These are phyloP conservation scores for Rhinatrema bivittatum DNA, from an alignment of 2,797 vertebrate genomes.

Conservation along the genomic window DNA sequence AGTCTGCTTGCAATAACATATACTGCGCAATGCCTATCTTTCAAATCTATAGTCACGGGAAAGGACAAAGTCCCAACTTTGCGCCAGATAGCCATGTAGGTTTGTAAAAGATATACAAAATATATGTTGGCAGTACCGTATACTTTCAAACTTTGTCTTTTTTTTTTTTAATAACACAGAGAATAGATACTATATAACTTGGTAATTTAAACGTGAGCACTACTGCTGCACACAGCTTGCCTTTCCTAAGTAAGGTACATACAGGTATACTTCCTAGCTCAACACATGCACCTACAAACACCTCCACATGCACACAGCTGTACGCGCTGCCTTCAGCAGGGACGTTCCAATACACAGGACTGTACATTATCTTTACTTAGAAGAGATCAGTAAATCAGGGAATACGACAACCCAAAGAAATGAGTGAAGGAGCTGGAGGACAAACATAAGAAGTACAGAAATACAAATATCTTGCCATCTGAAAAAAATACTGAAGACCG, in stretches of 20 bases:
- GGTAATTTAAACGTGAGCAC: constrained; percentile 56
- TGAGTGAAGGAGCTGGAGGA: constrained; percentile 21
- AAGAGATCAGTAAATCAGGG: constrained; percentile 33
- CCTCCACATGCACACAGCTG: constrained; percentile 59
- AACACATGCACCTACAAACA: constrained; percentile 60
- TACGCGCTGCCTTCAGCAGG: constrained; percentile 47
- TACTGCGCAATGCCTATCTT: constrained; percentile 36
- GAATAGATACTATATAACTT: too few species aligned
- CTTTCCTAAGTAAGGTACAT: constrained; percentile 51
- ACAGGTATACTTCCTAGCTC: constrained; percentile 44
- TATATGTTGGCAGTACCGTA: constrained; percentile 45
- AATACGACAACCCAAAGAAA: constrained; percentile 38
- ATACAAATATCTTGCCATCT: constrained; percentile 24
- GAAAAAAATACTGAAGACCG: constrained; percentile 69
- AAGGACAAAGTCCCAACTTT: constrained; percentile 32
- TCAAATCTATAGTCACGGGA: constrained; percentile 27
- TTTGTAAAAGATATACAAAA: constrained; percentile 62
- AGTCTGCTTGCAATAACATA: too few species aligned
- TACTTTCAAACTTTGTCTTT: constrained; percentile 53
- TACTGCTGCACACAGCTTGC: constrained; percentile 40
- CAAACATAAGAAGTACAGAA: constrained; percentile 21
- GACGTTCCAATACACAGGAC: constrained; percentile 62
- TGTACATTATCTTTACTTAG: constrained; percentile 58
- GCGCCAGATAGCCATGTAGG: constrained; percentile 45
- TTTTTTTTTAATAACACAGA: too few species aligned